Conservation (phyloP, 2,888 invertebrate species). For the Noctua fimbriata region DNA sequence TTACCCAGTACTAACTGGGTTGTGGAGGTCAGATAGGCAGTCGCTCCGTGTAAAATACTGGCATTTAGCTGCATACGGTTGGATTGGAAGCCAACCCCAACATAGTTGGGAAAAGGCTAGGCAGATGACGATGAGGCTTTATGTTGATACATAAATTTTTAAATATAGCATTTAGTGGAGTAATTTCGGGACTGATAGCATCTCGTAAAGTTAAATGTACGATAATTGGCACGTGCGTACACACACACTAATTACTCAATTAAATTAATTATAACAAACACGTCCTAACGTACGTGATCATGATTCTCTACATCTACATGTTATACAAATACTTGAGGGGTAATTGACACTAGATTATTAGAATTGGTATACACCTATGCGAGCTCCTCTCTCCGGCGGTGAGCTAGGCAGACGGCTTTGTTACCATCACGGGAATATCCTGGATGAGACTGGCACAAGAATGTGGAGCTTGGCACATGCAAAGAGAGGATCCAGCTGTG, state of each 20-base stretch:
- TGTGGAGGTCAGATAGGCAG: too few species aligned
- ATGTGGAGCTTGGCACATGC: too few species aligned
- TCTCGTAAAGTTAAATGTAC: slow-evolving; percentile 47
- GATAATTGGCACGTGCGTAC: slow-evolving; percentile 43
- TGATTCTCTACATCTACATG: not conserved
- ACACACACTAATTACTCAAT: slow-evolving; percentile 44
- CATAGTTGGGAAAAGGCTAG: too few species aligned
- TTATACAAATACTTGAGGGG: not conserved
- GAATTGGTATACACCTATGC: not conserved
- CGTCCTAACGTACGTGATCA: slow-evolving; percentile 45
- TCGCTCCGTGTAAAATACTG: too few species aligned
- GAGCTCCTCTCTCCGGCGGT: too few species aligned
- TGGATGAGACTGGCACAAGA: too few species aligned
- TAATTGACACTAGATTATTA: not conserved
- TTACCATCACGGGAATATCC: too few species aligned
- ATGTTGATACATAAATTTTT: not conserved
- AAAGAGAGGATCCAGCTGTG: too few species aligned
- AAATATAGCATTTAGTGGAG: not conserved
- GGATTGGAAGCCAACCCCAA: too few species aligned
- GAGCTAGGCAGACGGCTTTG: too few species aligned
- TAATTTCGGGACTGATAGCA: slow-evolving; percentile 11
- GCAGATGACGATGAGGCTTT: not conserved
- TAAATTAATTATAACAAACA: slow-evolving; percentile 58
- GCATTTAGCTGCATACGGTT: too few species aligned
- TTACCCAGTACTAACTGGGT: too few species aligned